Evolutionary conservation across 2,113 vertebrate genomes (phyloP).

Genomic region (Glareola pratincola): DNA sequence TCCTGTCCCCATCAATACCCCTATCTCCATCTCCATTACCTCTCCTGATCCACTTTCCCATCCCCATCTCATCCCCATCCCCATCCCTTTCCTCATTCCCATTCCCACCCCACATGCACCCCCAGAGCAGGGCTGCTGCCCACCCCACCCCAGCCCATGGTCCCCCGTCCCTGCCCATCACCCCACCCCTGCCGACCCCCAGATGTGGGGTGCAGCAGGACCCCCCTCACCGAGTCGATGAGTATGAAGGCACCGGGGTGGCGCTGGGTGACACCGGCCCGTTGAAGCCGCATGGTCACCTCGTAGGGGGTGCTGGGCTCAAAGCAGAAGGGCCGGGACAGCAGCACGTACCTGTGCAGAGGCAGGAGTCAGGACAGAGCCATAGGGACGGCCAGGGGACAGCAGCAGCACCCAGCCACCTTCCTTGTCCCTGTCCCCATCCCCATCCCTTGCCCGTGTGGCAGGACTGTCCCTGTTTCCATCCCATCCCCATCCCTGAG

Average conservation of each 20-base stretch:
- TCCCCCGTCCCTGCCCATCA: not conserved
- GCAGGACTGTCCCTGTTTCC: not conserved
- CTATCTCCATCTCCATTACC: not conserved
- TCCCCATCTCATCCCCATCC: too few species aligned
- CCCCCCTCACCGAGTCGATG: slow-evolving; percentile 79
- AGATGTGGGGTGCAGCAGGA: fast-evolving
- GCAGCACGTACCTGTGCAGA: slow-evolving; percentile 75
- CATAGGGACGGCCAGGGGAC: fast-evolving
- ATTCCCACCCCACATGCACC: fast-evolving
- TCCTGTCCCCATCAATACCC: too few species aligned
- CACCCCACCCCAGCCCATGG: not conserved
- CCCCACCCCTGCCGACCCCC: not conserved
- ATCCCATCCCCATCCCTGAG: not conserved
- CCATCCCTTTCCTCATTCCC: not conserved
- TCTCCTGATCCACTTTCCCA: not conserved
- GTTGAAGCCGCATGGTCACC: slow-evolving; percentile 79
- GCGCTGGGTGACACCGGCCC: slow-evolving; percentile 71
- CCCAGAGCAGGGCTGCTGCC: not conserved
- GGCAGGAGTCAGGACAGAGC: fast-evolving
- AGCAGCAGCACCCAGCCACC: not conserved
- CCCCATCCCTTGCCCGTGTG: not conserved
- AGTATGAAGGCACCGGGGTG: slow-evolving; percentile 80
- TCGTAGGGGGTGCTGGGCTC: slow-evolving; percentile 81
- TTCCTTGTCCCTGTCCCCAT: not conserved
- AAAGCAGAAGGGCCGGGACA: slow-evolving; percentile 86